A percentile compares a stretch with the other conserved stretches of the same genome.
Evolutionary conservation across 2,113 vertebrate species (phyloP).

Genomic region (Rousettus leschenaultii): DNA sequence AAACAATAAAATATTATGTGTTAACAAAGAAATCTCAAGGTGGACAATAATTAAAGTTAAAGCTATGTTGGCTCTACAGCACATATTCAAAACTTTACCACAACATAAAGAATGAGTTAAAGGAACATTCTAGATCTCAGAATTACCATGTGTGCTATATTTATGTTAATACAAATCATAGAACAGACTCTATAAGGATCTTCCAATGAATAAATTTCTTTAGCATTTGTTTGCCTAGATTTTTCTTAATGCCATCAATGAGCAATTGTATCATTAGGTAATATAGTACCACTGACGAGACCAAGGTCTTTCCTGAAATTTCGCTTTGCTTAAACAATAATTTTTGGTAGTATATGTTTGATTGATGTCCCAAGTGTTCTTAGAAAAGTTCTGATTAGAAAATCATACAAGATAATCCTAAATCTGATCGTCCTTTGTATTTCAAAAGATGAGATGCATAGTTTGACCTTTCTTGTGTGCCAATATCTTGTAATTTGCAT

Average conservation of each 20-base stretch:
- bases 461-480: background rate
- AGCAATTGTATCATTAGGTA: background rate
- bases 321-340: background rate
- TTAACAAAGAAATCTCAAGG: slow-evolving; percentile 13
- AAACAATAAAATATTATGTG: background rate
- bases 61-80: background rate
- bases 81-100: background rate
- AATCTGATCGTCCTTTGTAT: background rate
- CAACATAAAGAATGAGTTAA: background rate
- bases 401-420: background rate
- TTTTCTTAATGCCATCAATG: background rate
- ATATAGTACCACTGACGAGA: background rate
- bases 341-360: background rate
- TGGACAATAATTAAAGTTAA: slow-evolving; percentile 2
- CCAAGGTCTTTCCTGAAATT: background rate
- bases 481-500: background rate
- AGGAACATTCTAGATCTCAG: background rate
- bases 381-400: background rate
- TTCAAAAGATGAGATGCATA: background rate
- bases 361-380: background rate
- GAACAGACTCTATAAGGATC: background rate
- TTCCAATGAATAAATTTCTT: background rate
- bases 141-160: background rate
- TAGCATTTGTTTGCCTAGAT: background rate
- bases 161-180: background rate